Evolutionary conservation across 1,140 invertebrate genomes (phyloP), one percentile per base, ranked within the genome.

Genomic region (Solenopsis invicta): DNA sequence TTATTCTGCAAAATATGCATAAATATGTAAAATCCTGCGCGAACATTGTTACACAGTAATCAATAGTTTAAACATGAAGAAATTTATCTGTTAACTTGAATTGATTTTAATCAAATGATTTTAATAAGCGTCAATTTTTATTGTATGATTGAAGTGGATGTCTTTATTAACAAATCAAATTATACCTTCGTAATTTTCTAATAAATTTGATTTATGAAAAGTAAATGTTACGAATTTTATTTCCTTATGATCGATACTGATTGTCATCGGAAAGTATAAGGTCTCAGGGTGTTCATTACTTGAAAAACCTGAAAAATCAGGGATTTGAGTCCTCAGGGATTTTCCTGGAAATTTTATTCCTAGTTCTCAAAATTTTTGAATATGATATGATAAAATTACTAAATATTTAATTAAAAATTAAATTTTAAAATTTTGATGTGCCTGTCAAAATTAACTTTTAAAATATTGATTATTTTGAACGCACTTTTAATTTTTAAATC

Each of bases 121-220:
- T 24, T 18, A 13, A 41, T 75, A 54, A 56, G 8, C 13, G 3
- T 2, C 54, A 59, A 61, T 76, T 59, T 24, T 29, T 13, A 59
- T 56, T 21, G 16, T 1, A 54, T 9, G 1, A 4, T 59, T 24
- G 9, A 16, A 9, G 21, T 54, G 16, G 9, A 24, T 29, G 16
- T 76, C 16, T 13, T 59, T 41, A 12, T 48, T 71, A 61, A 59
- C 41, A 82, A 59, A 56, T n/a, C 34, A 29, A 41, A 66, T 78
- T 41, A 59, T 84, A 50, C 24, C 10, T 71, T 8, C 2, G 18
- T 37, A 9, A 66, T 37, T 72, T 29, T 4, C n/a, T 3, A 21
- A 4, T 8, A 50, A 80, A 21, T n/a, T 72, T 59, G 16, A 59
- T 48, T 72, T 10, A 16, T 16, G 10, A 74, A 9, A 74, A 61